Base-by-base conservation (phyloP, 92 coral and sea anemone genomes). In the Phymanthus crucifer region DNA sequence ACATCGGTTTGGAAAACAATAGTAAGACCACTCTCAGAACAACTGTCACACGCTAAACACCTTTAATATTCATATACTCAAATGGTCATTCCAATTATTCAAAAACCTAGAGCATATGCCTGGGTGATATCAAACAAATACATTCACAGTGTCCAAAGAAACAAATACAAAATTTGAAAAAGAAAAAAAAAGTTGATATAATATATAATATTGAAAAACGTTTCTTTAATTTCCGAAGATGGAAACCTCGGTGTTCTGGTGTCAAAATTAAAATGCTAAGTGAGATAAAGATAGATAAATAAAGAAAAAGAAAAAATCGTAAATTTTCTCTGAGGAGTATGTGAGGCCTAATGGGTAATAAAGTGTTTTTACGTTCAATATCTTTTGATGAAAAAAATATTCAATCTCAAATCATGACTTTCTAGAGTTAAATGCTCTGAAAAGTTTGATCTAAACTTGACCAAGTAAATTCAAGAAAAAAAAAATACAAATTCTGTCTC, bases 11-110 rank as follows among this genome's bases (percentile, higher is more conserved):
- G 5, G 24, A 24, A 21, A 54, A 54, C 64, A 54, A 54, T 54
- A 17, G 50, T 45, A 45, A 45, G 27, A 11, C 27, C 64, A 24
- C 64, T 54, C 27, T 54, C 27, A 21, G 64, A 54, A 21, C 64
- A 54, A 54, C 64, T 54, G 64, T 54, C 64, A 54, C n/a, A 54
- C 64, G 64, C 64, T 54, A 54, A 54, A 54, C 24, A 54, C 11
- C 26, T 54, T 54, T 54, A 54, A 21, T 54, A 54, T 43, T 43
- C 48, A 43, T 43, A 43, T 43, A 43, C 48, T 43, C 13, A 43
- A 43, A 43, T 43, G 48, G 64, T 54, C n/a, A 54, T 54, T 11
- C 24, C 64, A 24, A 54, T 54, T 54, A 54, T 54, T 54, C 64
- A 54, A 54, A 54, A 54, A 21, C 10, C 64, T 19, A 43, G 26